These are phyloP conservation scores for Scaptodrosophila lebanonensis DNA, from an alignment of 1,140 invertebrate genomes.

Conservation along the genomic window DNA sequence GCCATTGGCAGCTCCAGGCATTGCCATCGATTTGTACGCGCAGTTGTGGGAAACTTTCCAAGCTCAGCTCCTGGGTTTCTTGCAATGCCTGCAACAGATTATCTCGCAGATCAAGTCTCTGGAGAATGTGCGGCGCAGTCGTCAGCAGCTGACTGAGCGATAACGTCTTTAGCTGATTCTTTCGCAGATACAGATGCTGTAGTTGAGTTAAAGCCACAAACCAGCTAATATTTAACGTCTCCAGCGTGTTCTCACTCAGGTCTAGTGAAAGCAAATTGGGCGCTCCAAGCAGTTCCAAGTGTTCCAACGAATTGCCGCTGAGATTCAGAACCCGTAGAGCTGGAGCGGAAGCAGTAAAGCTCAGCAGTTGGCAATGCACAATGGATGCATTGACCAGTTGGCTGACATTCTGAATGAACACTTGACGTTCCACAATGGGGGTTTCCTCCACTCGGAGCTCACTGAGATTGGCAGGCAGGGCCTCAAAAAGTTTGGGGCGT, in stretches of 20 bases:
- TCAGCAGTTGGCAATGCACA: constrained; percentile 33
- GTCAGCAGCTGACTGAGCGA: constrained; percentile 31
- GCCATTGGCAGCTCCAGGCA: constrained; percentile 71
- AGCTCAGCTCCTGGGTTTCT: constrained; percentile 1
- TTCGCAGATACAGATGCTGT: constrained; percentile 23
- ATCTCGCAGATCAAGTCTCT: constrained; percentile 38
- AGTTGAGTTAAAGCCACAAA: constrained; percentile 36
- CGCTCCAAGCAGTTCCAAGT: constrained; percentile 15
- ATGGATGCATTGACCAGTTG: constrained; percentile 40
- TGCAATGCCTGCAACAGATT: constrained; percentile 26
- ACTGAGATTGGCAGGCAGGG: constrained; percentile 14
- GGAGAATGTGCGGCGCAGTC: constrained; percentile 9
- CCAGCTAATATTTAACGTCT: constrained; percentile 38
- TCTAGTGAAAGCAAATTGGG: constrained; percentile 33
- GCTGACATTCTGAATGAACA: constrained; percentile 13
- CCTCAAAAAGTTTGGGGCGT: not conserved
- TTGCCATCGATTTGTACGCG: constrained; percentile 56
- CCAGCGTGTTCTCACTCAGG: constrained; percentile 52
- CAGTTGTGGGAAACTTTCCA: constrained; percentile 25
- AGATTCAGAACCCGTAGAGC: constrained; percentile 30
- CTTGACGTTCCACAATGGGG: constrained; percentile 10
- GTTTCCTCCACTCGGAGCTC: constrained; percentile 19
- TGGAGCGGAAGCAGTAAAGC: constrained; percentile 18
- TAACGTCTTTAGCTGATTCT: constrained; percentile 36
- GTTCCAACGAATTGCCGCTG: constrained; percentile 45